Percentiles rank a stretch among this genome's conserved stretches.
Evolutionary conservation across 1,140 invertebrate genomes (phyloP).

Genomic region (Elymnias hypermnestra): DNA sequence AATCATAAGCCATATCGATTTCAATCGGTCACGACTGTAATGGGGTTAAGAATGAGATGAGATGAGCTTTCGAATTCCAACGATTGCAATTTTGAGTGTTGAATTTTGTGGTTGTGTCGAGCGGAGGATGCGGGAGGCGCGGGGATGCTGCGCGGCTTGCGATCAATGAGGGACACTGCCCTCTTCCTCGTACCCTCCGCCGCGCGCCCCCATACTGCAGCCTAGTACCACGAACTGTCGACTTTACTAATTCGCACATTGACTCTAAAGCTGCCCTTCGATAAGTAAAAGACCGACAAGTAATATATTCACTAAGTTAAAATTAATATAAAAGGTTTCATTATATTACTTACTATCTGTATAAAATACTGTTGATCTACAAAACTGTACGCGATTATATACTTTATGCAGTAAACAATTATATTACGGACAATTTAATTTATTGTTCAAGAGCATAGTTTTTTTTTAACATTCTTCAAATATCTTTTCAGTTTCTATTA

Average conservation of each 20-base stretch:
- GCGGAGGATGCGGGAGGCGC: slow-evolving; percentile 43
- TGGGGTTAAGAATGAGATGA: slow-evolving; percentile 44
- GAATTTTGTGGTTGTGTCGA: slow-evolving; percentile 47
- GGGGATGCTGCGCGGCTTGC: slow-evolving; percentile 53
- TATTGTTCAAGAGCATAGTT: too few species aligned
- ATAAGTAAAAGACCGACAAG: not conserved
- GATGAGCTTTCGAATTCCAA: slow-evolving; percentile 48
- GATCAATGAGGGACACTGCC: slow-evolving; percentile 61
- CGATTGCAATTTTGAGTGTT: slow-evolving; percentile 52
- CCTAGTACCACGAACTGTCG: slow-evolving; percentile 51
- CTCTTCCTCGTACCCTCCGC: slow-evolving; percentile 28
- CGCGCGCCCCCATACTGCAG: slow-evolving; percentile 35
- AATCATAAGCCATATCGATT: slow-evolving; percentile 16
- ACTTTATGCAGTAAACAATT: too few species aligned
- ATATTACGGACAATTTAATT: too few species aligned
- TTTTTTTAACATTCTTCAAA: too few species aligned
- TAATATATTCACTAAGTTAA: not conserved
- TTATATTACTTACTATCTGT: too few species aligned
- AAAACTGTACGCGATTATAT: too few species aligned
- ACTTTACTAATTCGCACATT: slow-evolving; percentile 47
- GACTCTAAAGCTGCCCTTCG: slow-evolving; percentile 31
- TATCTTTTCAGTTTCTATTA: too few species aligned
- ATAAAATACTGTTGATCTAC: too few species aligned
- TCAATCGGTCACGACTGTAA: slow-evolving; percentile 25
- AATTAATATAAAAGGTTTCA: too few species aligned